A percentile compares a stretch with the other conserved stretches of the same genome.
phyloP scores from a whole-genome alignment of 2,888 invertebrate genomes.

The Pseudoips prasinana region DNA sequence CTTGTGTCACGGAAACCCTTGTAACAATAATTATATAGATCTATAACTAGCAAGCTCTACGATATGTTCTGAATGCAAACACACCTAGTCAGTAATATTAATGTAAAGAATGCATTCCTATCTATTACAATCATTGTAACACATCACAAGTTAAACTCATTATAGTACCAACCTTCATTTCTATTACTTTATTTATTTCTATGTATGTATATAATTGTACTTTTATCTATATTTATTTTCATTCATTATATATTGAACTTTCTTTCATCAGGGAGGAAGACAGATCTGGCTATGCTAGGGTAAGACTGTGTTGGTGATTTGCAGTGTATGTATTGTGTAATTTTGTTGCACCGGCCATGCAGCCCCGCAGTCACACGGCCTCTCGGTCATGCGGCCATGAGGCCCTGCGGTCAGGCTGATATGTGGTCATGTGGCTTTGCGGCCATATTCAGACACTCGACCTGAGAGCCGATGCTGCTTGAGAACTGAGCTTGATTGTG shows the following conservation, averaged over 20 bases:
- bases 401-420: no score
- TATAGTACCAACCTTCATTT: constrained; percentile 22
- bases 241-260: constrained; percentile 61
- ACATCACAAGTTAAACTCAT: constrained; percentile 24
- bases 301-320: constrained; percentile 76
- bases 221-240: constrained; percentile 34
- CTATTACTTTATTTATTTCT: constrained; percentile 35
- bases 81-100: constrained; percentile 28
- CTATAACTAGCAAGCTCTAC: constrained; percentile 20
- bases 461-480: constrained; percentile 12
- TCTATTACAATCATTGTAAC: constrained; percentile 31
- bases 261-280: constrained; percentile 83
- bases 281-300: constrained; percentile 81
- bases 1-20: constrained; percentile 17
- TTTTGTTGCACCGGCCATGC: constrained; percentile 54
- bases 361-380: neutral
- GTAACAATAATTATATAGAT: constrained; percentile 20
- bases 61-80: constrained; percentile 77
- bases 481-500: constrained; percentile 46
- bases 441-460: constrained; percentile 5
- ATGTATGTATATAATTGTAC: constrained; percentile 38
- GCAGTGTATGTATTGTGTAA: constrained; percentile 63
- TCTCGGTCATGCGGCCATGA: no score
- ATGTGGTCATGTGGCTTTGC: neutral
- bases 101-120: constrained; percentile 23